Percentiles rank a stretch among this genome's conserved stretches.
These are phyloP conservation scores for Cochlearius cochlearius DNA, from an alignment of 2,113 vertebrate genomes.

Conservation along the genomic window DNA sequence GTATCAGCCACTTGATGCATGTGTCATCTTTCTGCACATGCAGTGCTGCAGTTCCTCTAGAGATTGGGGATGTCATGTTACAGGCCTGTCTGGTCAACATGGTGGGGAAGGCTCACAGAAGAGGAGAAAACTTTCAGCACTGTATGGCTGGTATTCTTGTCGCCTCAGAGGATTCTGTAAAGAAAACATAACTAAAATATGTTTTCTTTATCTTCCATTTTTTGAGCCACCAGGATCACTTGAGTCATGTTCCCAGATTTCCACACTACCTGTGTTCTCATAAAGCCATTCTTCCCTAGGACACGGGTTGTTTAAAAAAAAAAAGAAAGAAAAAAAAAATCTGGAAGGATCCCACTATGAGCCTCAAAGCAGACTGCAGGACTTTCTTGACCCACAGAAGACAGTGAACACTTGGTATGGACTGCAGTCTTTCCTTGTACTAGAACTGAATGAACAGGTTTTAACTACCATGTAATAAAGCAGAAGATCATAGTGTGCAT, in stretches of 20 bases:
- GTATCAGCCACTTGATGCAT: rapidly evolving
- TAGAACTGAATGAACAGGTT: background rate
- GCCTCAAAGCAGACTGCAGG: background rate
- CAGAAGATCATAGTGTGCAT: background rate
- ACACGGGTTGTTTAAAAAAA: background rate
- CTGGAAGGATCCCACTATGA: background rate
- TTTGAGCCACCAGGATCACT: background rate
- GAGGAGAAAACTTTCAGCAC: background rate
- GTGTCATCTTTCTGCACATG: background rate
- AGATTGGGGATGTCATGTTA: background rate
- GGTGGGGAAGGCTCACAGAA: background rate
- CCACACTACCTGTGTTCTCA: background rate
- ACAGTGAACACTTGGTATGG: background rate
- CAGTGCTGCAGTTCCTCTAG: background rate
- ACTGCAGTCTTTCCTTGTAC: background rate
- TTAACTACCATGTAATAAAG: background rate
- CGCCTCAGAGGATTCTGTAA: background rate
- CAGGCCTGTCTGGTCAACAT: background rate
- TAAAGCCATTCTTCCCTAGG: background rate
- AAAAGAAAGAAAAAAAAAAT: background rate
- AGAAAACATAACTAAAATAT: background rate
- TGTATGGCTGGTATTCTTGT: background rate
- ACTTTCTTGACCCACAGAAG: background rate
- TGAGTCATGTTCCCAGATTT: background rate
- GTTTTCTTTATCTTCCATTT: background rate